Evolutionary conservation across 1,140 invertebrate genomes (phyloP).

Genomic region (Drosophila grimshawi): DNA sequence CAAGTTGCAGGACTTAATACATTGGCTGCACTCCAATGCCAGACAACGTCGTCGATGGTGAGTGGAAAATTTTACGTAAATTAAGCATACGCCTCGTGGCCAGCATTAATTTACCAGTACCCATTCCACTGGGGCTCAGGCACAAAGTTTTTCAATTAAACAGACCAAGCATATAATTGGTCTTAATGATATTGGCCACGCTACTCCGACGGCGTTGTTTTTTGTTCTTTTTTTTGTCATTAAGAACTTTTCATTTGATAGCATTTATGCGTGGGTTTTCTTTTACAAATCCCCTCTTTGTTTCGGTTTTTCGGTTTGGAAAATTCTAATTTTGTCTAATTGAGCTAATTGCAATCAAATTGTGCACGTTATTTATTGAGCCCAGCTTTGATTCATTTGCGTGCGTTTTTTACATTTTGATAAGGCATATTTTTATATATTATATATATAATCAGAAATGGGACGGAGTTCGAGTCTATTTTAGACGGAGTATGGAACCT

Average conservation of each 20-base stretch:
- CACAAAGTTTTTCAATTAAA: slow-evolving; percentile 44
- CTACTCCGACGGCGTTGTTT: background rate
- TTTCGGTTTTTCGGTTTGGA: background rate
- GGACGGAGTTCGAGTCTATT: too few species aligned
- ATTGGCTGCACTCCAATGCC: slow-evolving; percentile 67
- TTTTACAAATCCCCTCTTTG: too few species aligned
- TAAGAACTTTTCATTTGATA: slow-evolving; percentile 41
- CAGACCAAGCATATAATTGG: slow-evolving; percentile 35
- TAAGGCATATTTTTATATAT: too few species aligned
- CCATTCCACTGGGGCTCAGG: background rate
- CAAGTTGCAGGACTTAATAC: slow-evolving; percentile 70
- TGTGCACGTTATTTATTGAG: too few species aligned
- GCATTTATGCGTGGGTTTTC: slow-evolving; percentile 4
- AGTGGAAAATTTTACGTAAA: slow-evolving; percentile 9
- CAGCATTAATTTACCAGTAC: background rate
- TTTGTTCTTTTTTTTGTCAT: slow-evolving; percentile 16
- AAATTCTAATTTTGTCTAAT: background rate
- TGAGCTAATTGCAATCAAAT: too few species aligned
- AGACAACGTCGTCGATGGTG: slow-evolving; percentile 59
- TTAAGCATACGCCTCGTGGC: slow-evolving; percentile 50
- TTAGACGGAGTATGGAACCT: too few species aligned
- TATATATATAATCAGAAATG: too few species aligned
- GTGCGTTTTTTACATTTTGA: too few species aligned
- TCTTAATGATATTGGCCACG: background rate
- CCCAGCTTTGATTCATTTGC: too few species aligned